Evolutionary conservation across 2,797 vertebrate genomes (phyloP).

Genomic region (Enteromius trimaculatus): DNA sequence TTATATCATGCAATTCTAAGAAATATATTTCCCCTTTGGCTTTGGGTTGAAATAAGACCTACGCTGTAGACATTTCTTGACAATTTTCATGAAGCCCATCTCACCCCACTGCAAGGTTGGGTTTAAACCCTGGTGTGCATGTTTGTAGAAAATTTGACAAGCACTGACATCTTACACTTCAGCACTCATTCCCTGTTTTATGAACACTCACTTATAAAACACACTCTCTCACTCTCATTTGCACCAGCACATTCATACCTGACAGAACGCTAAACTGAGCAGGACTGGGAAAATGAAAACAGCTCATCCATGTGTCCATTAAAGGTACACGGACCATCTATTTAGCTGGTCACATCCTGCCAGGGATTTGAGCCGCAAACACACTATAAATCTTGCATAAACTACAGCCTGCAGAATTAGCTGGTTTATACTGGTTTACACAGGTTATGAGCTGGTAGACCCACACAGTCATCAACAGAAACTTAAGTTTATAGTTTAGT

Average conservation of each 20-base stretch:
- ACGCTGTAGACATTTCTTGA: background rate
- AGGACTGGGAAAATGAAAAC: slow-evolving; percentile 21
- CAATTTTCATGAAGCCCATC: background rate
- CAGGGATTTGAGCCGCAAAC: slow-evolving; percentile 1
- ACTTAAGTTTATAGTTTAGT: background rate
- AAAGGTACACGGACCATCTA: slow-evolving; percentile 18
- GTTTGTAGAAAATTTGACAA: background rate
- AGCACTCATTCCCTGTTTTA: background rate
- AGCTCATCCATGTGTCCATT: slow-evolving; percentile 40
- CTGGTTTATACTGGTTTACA: slow-evolving; percentile 1
- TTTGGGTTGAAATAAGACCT: background rate
- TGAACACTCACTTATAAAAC: background rate
- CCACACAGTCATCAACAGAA: background rate
- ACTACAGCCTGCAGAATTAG: background rate
- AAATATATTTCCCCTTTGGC: background rate
- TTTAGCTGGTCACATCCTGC: slow-evolving; percentile 1
- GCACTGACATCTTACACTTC: background rate
- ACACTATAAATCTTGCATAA: background rate
- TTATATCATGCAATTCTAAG: background rate
- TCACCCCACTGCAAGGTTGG: background rate
- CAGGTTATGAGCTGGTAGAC: background rate
- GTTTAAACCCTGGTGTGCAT: background rate
- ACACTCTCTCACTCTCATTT: slow-evolving; percentile 3
- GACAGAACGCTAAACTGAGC: slow-evolving; percentile 33
- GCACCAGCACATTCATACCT: slow-evolving; percentile 13